Evolutionary conservation across 2,888 invertebrate species (phyloP), one percentile per base, ranked within the genome.

Genomic region (Ypsolopha scabrella): DNA sequence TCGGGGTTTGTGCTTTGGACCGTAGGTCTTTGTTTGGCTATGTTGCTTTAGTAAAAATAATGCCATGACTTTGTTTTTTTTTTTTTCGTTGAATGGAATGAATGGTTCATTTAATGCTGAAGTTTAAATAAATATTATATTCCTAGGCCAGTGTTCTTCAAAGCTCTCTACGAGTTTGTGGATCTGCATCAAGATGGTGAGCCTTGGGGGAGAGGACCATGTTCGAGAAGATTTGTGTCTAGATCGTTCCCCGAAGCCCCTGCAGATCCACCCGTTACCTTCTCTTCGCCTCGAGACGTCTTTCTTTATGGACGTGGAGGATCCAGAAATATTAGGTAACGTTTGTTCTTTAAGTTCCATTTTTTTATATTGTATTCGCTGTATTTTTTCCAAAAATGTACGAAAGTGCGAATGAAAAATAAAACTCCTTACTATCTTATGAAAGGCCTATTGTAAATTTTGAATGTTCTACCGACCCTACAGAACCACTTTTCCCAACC

Each of bases 231-330:
- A 59, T 95, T 95, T 72, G 88, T 91, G 48, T 92, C 92, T 56
- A 86, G 90, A 35, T 90, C 83, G 44, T 85, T 86, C 52, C 87
- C 82, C 2, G 88, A 87, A 65, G 87, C 87, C 1, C 80, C 86
- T 1, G 75, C 87, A 0, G 91, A 92, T 58, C 88, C 91, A 4
- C 92, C 92, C n/a, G 89, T 91, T 49, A 92, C 90, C 52, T 94
- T 95, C 70, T 91, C 92, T 38, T 93, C 94, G 9, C 94, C 94
- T 0, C 87, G 92, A 60, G 93, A 96, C 67, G 93, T 95, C 39
- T 96, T 96, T 66, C 87, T 95, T 9, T 96, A 93, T 63, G 96
- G 96, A 0, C 88, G 96, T 55, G 95, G 96, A 33, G 96, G 96
- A 36, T 90, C 93, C 7, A 88, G 90, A 55, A 94, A 95, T 75